A percentile compares a stretch with the other conserved stretches of the same genome.
Evolutionary conservation across 2,797 vertebrate species (phyloP).

Genomic region (Anomalospiza imberbis): DNA sequence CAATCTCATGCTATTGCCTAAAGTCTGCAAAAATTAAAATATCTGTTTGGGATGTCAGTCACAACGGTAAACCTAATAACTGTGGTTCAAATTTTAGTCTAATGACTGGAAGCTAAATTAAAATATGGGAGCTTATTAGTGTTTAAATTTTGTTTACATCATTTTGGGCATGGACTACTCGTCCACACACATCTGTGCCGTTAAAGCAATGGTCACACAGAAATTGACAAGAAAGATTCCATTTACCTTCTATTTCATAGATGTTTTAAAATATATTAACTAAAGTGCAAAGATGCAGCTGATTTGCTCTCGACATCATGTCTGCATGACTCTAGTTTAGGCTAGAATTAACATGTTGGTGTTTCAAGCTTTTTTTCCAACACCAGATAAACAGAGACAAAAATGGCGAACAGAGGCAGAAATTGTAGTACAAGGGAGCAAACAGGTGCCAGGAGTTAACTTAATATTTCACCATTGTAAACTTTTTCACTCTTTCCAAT

Average conservation of each 20-base stretch:
- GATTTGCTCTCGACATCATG: neutral
- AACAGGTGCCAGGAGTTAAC: neutral
- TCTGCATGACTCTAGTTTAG: neutral
- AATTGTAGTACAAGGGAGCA: neutral
- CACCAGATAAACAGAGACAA: neutral
- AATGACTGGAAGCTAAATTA: neutral
- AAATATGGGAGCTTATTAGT: neutral
- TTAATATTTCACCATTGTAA: neutral
- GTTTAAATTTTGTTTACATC: neutral
- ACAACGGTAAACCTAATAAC: neutral
- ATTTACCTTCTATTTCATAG: neutral
- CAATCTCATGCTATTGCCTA: neutral
- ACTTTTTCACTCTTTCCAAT: neutral
- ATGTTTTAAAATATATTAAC: neutral
- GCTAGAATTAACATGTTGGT: neutral
- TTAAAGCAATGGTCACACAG: neutral
- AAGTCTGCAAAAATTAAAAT: neutral
- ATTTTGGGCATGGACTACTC: neutral
- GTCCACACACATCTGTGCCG: accelerated
- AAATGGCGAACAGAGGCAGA: neutral
- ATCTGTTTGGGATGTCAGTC: neutral
- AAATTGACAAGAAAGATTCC: neutral
- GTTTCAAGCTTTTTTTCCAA: neutral
- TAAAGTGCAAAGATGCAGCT: neutral
- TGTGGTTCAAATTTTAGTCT: neutral